Percentiles rank a stretch among this genome's conserved stretches.
phyloP scores from a whole-genome alignment of 2,113 vertebrate species.

The Loxodonta africana region DNA sequence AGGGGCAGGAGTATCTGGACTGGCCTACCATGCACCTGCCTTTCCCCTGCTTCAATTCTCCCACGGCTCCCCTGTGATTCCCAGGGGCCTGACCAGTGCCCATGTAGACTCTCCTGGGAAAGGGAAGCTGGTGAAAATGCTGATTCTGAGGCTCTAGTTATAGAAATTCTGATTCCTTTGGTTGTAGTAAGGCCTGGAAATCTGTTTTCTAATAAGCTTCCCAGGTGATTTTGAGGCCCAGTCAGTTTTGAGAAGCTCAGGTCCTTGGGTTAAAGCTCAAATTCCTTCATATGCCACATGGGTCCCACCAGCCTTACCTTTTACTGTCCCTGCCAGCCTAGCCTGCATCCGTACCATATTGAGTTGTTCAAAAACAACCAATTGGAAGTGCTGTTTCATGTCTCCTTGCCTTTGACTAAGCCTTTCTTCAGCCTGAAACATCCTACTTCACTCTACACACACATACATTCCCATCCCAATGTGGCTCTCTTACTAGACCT shows the following conservation, averaged over 20 bases:
- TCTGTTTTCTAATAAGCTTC: neutral
- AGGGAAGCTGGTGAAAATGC: neutral
- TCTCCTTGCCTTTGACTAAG: neutral
- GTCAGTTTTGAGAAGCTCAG: neutral
- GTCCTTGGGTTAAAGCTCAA: neutral
- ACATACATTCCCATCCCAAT: neutral
- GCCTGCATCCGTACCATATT: rapidly evolving
- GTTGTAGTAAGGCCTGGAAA: neutral
- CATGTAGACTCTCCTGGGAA: neutral
- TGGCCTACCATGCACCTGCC: neutral
- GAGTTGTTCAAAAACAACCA: neutral
- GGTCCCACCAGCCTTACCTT: neutral
- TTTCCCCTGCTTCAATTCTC: neutral
- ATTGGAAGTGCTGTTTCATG: neutral
- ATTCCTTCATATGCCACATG: neutral
- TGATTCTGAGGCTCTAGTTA: neutral
- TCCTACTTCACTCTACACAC: neutral
- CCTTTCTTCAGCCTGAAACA: neutral
- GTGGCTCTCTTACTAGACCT: neutral
- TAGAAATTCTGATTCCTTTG: neutral
- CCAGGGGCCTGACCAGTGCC: neutral
- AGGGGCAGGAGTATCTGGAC: rapidly evolving
- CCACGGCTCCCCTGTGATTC: neutral
- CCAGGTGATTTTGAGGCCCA: neutral
- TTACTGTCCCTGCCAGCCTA: neutral